Evolutionary conservation across 2,113 vertebrate genomes (phyloP).

Genomic region (Synodontis membranacea): DNA sequence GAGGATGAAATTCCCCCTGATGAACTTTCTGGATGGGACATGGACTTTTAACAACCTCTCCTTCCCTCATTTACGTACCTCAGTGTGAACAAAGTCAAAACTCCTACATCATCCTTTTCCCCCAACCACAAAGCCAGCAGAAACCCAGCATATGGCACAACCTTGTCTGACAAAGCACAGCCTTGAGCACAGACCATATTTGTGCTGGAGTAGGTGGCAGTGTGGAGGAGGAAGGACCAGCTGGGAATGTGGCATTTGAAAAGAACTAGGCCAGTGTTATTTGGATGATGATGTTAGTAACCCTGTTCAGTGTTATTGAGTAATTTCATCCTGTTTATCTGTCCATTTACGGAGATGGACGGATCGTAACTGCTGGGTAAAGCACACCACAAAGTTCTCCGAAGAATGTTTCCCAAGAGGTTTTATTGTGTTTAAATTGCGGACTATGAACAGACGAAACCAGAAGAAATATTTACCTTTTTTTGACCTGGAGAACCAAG

Average conservation of each 20-base stretch:
- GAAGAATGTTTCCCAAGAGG: background rate
- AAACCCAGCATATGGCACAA: slow-evolving; percentile 25
- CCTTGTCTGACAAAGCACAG: slow-evolving; percentile 37
- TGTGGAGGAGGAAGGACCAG: slow-evolving; percentile 38
- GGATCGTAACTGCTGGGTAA: slow-evolving; percentile 13
- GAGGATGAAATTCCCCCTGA: slow-evolving; percentile 87
- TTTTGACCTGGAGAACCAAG: slow-evolving; percentile 38
- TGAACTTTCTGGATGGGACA: slow-evolving; percentile 92
- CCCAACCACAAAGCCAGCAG: slow-evolving; percentile 26
- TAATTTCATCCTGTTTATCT: background rate
- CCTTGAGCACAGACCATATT: slow-evolving; percentile 34
- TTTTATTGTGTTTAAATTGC: slow-evolving; percentile 40
- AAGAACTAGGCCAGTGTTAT: slow-evolving; percentile 35
- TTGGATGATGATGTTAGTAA: slow-evolving; percentile 31
- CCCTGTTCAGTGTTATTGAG: slow-evolving; percentile 3
- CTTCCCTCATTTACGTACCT: slow-evolving; percentile 11
- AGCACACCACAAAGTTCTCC: slow-evolving; percentile 3
- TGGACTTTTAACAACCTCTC: slow-evolving; percentile 82
- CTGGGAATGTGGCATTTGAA: slow-evolving; percentile 46
- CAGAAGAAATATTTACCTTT: slow-evolving; percentile 55
- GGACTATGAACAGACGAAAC: slow-evolving; percentile 43
- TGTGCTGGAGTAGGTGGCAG: slow-evolving; percentile 40
- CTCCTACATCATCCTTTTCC: slow-evolving; percentile 16
- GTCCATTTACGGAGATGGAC: background rate
- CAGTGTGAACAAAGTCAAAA: slow-evolving; percentile 32